A percentile compares a stretch with the other conserved stretches of the same genome.
phyloP scores from a whole-genome alignment of 2,113 vertebrate species.

The Dasyornis broadbenti region DNA sequence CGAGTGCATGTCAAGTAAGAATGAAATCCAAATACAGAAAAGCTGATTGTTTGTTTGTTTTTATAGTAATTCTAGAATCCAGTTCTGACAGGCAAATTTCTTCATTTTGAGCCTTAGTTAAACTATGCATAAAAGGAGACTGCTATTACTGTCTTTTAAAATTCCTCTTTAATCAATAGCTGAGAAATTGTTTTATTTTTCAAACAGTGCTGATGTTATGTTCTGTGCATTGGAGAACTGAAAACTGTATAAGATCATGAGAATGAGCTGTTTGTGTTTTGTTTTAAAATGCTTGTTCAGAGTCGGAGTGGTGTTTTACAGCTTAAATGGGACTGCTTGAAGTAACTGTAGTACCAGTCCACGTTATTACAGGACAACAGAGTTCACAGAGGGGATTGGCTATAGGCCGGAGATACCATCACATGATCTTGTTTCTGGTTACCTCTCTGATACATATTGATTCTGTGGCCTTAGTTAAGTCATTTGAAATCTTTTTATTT shows the following conservation, averaged over 20 bases:
- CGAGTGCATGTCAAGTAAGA: not conserved
- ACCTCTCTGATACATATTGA: not conserved
- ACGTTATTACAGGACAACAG: not conserved
- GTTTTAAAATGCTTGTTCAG: not conserved
- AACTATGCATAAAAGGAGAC: not conserved
- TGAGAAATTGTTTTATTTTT: not conserved
- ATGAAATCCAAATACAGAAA: not conserved
- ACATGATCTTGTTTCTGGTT: not conserved
- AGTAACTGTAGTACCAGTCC: not conserved
- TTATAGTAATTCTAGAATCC: not conserved
- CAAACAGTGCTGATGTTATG: not conserved
- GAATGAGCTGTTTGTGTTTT: not conserved
- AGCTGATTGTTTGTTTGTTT: not conserved
- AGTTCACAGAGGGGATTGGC: not conserved
- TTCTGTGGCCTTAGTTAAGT: conserved; percentile 10
- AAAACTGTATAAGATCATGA: not conserved
- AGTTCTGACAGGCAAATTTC: not conserved
- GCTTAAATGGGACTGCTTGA: not conserved
- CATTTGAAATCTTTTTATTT: conserved; percentile 18
- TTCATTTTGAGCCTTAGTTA: not conserved
- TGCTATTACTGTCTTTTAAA: not conserved
- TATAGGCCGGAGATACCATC: not conserved
- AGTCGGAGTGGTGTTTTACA: not conserved
- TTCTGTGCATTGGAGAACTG: not conserved
- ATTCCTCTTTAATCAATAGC: not conserved